Base-by-base conservation (phyloP, 2,888 invertebrate genomes). In the Branchellion lobata region DNA sequence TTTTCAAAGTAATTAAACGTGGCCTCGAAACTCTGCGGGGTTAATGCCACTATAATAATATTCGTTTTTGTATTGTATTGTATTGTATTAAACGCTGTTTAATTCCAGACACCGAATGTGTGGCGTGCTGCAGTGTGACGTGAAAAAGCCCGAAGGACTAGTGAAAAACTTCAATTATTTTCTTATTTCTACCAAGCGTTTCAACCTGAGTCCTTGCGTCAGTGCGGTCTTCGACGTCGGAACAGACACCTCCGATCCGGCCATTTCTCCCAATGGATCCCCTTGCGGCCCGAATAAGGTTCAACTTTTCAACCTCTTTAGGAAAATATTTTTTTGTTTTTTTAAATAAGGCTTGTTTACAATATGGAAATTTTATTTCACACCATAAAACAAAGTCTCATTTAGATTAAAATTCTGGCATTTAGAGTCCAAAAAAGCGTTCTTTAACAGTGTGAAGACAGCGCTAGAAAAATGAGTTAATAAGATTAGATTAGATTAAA, bases 201-300 rank as follows among this genome's bases (percentile, higher is more conserved):
- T 24, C 61, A 57, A 57, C 61, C 21, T 14, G 5, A 57, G 21
- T 18, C 5, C 5, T 11, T 77, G 77, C 36, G 14, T 53, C 24
- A 31, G 5, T 36, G 65, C 34, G 8, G 14, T 77, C 0, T 77
- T 77, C 34, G 36, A 77, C 77, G 51, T 77, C 33, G 77, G 77
- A 21, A 65, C 11, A 14, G 57, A 77, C 31, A 65, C 53, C 21
- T 29, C 8, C 8, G 57, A 29, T 65, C 77, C 77, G 11, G 65
- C 61, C 11, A 61, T 34, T n/a, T 61, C 29, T 65, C 77, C 77
- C 2, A 65, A 77, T 33, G 77, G 77, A 21, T 53, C 77, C 36
- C 27, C 27, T 1, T 77, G 77, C n/a, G 77, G 65, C 21, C 53
- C 27, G 11, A n/a, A 57, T 2, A 77, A 77, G 65, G 77, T 77